Evolutionary conservation across 2,113 vertebrate species (phyloP), one percentile per base, ranked within the genome.

Genomic region (Corynorhinus townsendii): DNA sequence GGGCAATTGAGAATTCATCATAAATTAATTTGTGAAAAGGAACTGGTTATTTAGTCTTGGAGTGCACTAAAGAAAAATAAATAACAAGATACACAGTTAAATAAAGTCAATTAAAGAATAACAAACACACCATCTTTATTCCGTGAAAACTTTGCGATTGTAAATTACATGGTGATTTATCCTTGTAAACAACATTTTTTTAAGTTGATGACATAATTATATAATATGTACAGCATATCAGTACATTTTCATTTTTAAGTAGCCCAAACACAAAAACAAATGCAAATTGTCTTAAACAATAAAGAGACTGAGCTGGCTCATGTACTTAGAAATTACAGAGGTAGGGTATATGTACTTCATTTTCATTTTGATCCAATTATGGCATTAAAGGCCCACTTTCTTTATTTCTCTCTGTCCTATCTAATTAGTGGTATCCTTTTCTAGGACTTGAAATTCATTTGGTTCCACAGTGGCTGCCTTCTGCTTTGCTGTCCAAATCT

Each of bases 51-150:
- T 22, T 14, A 71, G 28, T 54, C 49, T 88, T 28, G 3, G 84
- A 88, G 49, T 81, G 20, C 10, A 82, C 30, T 28, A 66, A 84
- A 52, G 76, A 81, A 47, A 73, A 95, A 96, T 95, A 86, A 92
- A 52, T 86, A 95, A n/a, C 54, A 81, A 95, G 71, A 93, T 52
- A 88, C 10, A 54, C 11, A 62, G 47, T 85, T 96, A 96, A 94
- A 66, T 86, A 95, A 97, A 95, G 52, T 59, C 82, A 97, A 35
- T 62, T 91, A 89, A 24, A 90, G 76, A 26, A 45, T 12, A 52
- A 84, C 86, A 56, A 94, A 83, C 72, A 68, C 76, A 10, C 4
- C 2, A 45, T 66, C n/a, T 77, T 93, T 85, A 84, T 80, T 88
- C 15, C 26, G 71, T 5, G 26, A 49, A 54, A 73, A 69, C 16